Evolutionary conservation across 1,140 invertebrate species (phyloP).

Genomic region (Stenopsyche tienmushanensis): DNA sequence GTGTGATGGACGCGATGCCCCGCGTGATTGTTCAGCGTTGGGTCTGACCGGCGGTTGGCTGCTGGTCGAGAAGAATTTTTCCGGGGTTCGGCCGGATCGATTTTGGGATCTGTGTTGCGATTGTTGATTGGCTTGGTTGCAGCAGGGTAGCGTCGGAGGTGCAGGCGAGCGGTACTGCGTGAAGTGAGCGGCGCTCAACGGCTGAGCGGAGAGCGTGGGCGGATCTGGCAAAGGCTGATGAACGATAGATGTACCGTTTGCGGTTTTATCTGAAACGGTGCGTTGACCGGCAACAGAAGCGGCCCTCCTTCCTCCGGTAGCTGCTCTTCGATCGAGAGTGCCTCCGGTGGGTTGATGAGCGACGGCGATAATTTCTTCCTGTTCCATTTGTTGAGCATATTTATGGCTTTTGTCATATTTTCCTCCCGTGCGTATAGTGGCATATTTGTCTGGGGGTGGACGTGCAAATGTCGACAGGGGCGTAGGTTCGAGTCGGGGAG

Average conservation of each 20-base stretch:
- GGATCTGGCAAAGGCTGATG: slow-evolving; percentile 52
- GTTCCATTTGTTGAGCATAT: slow-evolving; percentile 40
- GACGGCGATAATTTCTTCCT: slow-evolving; percentile 22
- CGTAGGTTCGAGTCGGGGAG: slow-evolving; percentile 44
- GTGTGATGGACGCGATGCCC: slow-evolving; percentile 21
- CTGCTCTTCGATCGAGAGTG: slow-evolving; percentile 15
- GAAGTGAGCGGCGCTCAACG: slow-evolving; percentile 49
- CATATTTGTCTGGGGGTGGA: slow-evolving; percentile 49
- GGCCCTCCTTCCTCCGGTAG: slow-evolving; percentile 25
- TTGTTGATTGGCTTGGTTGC: slow-evolving; percentile 42
- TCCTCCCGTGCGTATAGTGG: slow-evolving; percentile 46
- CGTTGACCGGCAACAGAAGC: slow-evolving; percentile 38
- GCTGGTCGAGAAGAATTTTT: slow-evolving; percentile 39
- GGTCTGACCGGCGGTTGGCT: slow-evolving; percentile 11
- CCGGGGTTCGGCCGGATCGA: slow-evolving; percentile 30
- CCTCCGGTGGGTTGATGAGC: not conserved
- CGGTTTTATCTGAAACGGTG: slow-evolving; percentile 10
- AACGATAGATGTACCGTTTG: slow-evolving; percentile 32
- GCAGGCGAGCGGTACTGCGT: slow-evolving; percentile 48
- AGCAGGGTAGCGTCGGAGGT: slow-evolving; percentile 40
- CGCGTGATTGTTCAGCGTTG: not conserved
- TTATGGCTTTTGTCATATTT: slow-evolving; percentile 41
- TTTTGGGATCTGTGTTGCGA: slow-evolving; percentile 21
- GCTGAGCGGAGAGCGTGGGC: slow-evolving; percentile 45
- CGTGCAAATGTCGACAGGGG: slow-evolving; percentile 48